Evolutionary conservation across 1,140 invertebrate species (phyloP).

Genomic region (Drosophila kikkawai): DNA sequence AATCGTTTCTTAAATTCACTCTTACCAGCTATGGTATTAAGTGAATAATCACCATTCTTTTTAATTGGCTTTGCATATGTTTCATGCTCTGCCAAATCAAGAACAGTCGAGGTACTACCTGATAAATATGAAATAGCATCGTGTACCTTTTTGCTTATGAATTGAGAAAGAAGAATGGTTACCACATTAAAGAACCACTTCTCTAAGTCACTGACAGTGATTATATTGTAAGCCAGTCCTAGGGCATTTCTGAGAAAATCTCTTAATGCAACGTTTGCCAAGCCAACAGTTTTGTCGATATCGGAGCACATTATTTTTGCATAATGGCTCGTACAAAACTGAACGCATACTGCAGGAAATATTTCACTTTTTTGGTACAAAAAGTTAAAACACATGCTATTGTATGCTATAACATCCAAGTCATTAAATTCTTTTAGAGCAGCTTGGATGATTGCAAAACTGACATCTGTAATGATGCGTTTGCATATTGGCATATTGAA

Average conservation of each 20-base stretch:
- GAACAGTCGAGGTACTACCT: background rate
- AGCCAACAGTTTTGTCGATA: too few relatives aligned
- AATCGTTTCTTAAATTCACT: background rate
- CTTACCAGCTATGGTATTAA: background rate
- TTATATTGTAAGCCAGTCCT: background rate
- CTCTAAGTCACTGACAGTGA: background rate
- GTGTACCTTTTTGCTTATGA: background rate
- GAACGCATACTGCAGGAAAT: too few relatives aligned
- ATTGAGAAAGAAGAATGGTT: background rate
- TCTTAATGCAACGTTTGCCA: too few relatives aligned
- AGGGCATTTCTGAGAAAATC: too few relatives aligned
- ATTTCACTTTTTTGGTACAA: background rate
- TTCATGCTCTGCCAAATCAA: background rate
- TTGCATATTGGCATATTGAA: conserved; percentile 9
- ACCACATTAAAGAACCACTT: background rate
- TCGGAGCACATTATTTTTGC: too few relatives aligned
- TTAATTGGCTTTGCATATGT: background rate
- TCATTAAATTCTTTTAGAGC: background rate
- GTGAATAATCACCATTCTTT: too few relatives aligned
- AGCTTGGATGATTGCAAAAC: background rate
- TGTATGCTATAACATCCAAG: background rate
- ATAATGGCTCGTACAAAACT: too few relatives aligned
- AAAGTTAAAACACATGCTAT: background rate
- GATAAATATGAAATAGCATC: background rate
- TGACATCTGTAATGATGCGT: conserved; percentile 3